phyloP scores from a whole-genome alignment of 2,113 vertebrate genomes.

The Willisornis vidua region DNA sequence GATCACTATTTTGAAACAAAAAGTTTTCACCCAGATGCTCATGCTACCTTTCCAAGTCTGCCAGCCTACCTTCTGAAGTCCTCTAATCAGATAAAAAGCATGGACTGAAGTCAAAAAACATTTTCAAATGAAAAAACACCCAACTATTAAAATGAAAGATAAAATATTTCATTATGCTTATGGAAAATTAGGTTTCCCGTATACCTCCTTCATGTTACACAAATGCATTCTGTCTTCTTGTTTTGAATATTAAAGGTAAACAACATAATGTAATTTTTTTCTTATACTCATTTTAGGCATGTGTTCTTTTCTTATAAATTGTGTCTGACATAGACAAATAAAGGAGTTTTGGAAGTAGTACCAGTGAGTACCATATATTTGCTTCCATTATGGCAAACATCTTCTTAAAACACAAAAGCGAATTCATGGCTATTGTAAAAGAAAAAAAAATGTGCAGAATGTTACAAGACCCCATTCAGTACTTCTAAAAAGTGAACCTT shows the following conservation, averaged over 20 bases:
- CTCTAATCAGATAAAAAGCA: background rate
- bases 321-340: background rate
- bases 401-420: background rate
- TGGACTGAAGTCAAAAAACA: background rate
- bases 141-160: conserved; percentile 35
- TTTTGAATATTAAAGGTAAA: background rate
- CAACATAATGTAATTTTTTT: background rate
- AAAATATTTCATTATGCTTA: background rate
- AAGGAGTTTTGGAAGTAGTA: background rate
- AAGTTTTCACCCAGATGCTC: background rate
- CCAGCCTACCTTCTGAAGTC: background rate
- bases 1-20: background rate
- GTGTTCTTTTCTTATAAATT: background rate
- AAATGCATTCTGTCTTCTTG: background rate
- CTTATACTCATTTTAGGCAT: background rate
- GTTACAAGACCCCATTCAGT: background rate
- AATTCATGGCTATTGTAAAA: background rate
- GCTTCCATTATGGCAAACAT: background rate
- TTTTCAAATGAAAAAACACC: background rate
- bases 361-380: background rate
- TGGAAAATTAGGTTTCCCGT: background rate
- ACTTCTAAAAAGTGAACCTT: background rate
- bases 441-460: background rate
- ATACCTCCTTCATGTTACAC: background rate
- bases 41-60: background rate